Percentiles rank a stretch among this genome's conserved stretches.
Evolutionary conservation across 2,797 vertebrate genomes (phyloP).

Genomic region (Picus viridis): DNA sequence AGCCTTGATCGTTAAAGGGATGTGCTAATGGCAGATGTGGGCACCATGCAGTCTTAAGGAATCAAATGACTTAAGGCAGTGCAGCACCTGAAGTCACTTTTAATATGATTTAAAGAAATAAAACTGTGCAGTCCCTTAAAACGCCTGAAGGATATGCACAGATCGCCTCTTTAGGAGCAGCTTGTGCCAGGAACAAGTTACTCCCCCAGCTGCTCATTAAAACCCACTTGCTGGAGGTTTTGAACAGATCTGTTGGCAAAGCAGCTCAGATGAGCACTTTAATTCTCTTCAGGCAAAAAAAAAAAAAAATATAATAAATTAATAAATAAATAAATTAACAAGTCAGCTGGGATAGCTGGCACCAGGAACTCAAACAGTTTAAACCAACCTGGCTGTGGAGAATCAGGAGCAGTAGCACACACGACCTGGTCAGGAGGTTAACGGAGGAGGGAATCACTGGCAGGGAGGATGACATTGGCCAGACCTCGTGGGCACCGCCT

Average conservation of each 20-base stretch:
- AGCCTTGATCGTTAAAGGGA: conserved; percentile 37
- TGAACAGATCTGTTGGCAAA: conserved; percentile 52
- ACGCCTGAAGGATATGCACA: conserved; percentile 36
- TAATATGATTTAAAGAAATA: background rate
- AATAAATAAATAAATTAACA: background rate
- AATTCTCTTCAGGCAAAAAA: background rate
- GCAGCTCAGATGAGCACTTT: conserved; percentile 41
- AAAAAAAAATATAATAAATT: too few relatives aligned
- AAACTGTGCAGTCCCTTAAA: background rate
- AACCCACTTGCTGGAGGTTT: conserved; percentile 53
- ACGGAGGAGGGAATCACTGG: background rate
- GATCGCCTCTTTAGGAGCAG: conserved; percentile 22
- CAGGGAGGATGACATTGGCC: accelerated
- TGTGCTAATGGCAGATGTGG: background rate
- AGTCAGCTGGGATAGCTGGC: background rate
- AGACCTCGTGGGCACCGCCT: background rate
- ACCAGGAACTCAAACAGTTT: background rate
- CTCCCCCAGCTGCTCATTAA: conserved; percentile 72
- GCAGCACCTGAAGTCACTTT: conserved; percentile 53
- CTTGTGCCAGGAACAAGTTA: conserved; percentile 21
- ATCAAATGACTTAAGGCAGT: background rate
- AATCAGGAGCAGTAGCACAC: background rate
- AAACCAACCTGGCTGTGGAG: background rate
- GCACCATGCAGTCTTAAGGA: background rate
- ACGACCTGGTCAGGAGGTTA: background rate